Base-by-base conservation (phyloP, 37 sponge, comb jelly and placozoan species). In the Aplysina aerophoba region DNA sequence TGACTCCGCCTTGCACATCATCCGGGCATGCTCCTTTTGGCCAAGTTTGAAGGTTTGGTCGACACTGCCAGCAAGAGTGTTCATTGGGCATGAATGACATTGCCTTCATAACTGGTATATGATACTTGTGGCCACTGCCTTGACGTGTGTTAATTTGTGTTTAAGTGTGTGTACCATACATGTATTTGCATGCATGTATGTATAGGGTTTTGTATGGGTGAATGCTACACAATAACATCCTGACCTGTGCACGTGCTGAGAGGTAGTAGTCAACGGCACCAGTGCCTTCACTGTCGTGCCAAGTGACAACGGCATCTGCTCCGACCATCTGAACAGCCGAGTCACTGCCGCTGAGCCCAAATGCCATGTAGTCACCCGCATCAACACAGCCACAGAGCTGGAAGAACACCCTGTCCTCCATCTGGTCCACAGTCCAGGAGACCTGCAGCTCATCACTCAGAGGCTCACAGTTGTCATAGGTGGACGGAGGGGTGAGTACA, bases 191-290 rank as follows among this genome's bases (percentile, higher is more conserved):
- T n/a, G n/a, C n/a, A n/a, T n/a, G n/a, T n/a, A n/a, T n/a, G n/a
- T n/a, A n/a, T n/a, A n/a, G n/a, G n/a, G n/a, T n/a, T n/a, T n/a
- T n/a, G n/a, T n/a, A n/a, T n/a, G n/a, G n/a, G n/a, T n/a, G n/a
- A n/a, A n/a, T n/a, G n/a, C n/a, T n/a, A n/a, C n/a, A n/a, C n/a
- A n/a, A n/a, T n/a, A n/a, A n/a, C n/a, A n/a, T n/a, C n/a, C 90
- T 62, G 21, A 91, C 92, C 89, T 85, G 92, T 17, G 39, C 59
- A 16, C 77, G 61, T 17, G 19, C 78, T 12, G 67, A 63, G 44
- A 91, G 86, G 54, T 74, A 85, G 79, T 91, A 91, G 82, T 91
- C 92, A 1, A 58, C 82, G 15, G 92, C 92, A 55, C n/a, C 66
- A 17, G 83, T 81, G 15, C 44, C 24, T 35, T 35, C 15, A 20